Evolutionary conservation across 2,888 invertebrate species (phyloP).

Genomic region (Alcis repandata): DNA sequence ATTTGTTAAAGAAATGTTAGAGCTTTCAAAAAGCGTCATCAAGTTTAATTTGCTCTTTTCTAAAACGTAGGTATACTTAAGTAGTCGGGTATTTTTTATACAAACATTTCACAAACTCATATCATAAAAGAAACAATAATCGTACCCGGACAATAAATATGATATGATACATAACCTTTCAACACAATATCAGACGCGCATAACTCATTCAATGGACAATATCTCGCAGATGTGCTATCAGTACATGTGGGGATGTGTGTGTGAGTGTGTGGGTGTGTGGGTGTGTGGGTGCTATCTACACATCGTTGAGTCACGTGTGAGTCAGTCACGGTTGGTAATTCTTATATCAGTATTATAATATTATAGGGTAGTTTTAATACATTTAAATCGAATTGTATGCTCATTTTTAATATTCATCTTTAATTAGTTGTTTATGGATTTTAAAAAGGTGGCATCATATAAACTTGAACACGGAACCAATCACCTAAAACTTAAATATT

Average conservation of each 20-base stretch:
- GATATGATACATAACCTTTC: conserved; percentile 21
- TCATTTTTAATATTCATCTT: no score
- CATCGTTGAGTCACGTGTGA: conserved; percentile 34
- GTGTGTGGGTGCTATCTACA: conserved; percentile 37
- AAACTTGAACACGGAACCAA: no score
- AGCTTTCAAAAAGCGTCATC: no score
- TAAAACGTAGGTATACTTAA: no score
- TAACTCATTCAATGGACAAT: conserved; percentile 43
- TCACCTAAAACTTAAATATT: no score
- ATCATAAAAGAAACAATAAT: neutral
- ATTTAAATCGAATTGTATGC: neutral
- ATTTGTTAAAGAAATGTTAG: no score
- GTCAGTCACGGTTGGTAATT: conserved; percentile 1
- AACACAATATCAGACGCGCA: conserved; percentile 29
- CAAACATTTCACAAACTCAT: neutral
- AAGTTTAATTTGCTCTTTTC: no score
- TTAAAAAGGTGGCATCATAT: no score
- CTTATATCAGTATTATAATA: conserved; percentile 1
- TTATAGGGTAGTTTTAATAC: neutral
- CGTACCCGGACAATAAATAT: neutral
- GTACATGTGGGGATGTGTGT: conserved; percentile 3
- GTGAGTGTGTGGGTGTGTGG: conserved; percentile 3
- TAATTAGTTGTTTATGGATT: neutral
- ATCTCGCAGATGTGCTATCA: conserved; percentile 33
- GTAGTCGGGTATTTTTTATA: no score